A percentile compares a stretch with the other conserved stretches of the same genome.
Conservation (phyloP, 2,888 invertebrate genomes). For the Scaptomyza flava region DNA sequence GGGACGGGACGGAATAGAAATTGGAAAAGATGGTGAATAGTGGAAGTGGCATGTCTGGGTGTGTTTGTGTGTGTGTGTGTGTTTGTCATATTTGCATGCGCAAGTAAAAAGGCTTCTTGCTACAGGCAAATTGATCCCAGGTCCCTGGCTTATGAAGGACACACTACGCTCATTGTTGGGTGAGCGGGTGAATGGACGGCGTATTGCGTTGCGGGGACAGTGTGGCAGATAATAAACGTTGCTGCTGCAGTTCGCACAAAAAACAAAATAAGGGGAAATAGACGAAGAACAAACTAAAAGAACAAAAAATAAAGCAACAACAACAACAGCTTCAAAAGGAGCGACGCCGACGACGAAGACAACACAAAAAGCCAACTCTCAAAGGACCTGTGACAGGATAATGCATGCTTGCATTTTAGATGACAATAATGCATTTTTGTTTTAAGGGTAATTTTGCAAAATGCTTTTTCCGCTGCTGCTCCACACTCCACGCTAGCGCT, state of each 20-base stretch:
- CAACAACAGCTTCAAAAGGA: slow-evolving; percentile 39
- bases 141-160: slow-evolving; percentile 79
- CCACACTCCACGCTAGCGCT: not conserved
- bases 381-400: slow-evolving; percentile 84
- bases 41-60: slow-evolving; percentile 15
- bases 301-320: slow-evolving; percentile 3
- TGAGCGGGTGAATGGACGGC: slow-evolving; percentile 10
- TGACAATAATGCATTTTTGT: slow-evolving; percentile 83
- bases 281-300: slow-evolving; percentile 6
- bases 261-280: not conserved
- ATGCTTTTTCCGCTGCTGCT: slow-evolving; percentile 67
- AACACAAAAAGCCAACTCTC: slow-evolving; percentile 77
- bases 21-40: slow-evolving; percentile 19
- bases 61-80: slow-evolving; percentile 33
- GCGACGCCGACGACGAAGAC: slow-evolving; percentile 28
- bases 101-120: slow-evolving; percentile 79
- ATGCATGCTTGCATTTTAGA: slow-evolving; percentile 83
- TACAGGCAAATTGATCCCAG: slow-evolving; percentile 81
- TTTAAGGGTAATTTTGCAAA: slow-evolving; percentile 81
- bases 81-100: slow-evolving; percentile 78
- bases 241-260: slow-evolving; percentile 49
- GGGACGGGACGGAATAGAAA: slow-evolving; percentile 3
- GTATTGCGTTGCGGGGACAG: not conserved
- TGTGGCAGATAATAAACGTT: slow-evolving; percentile 73
- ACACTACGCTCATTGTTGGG: slow-evolving; percentile 42